Percentiles rank a stretch among this genome's conserved stretches.
These are phyloP conservation scores for Anomalospiza imberbis DNA, from an alignment of 2,797 vertebrate genomes.

Conservation along the genomic window DNA sequence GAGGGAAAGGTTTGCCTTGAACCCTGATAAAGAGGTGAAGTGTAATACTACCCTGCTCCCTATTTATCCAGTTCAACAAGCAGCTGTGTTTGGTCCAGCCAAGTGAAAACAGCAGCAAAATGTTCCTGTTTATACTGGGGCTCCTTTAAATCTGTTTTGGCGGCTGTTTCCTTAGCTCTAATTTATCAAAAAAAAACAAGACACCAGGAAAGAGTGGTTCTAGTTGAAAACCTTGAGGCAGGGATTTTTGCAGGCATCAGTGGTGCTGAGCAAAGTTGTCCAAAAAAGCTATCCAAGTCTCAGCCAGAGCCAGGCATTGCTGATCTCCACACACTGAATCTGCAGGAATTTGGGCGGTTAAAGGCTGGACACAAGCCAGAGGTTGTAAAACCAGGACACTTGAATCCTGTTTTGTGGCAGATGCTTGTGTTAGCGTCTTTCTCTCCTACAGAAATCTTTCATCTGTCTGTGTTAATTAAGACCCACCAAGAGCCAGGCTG, in stretches of 20 bases:
- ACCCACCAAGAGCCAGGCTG: neutral
- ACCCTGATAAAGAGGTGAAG: slow-evolving; percentile 21
- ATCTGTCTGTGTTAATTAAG: neutral
- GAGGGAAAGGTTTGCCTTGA: slow-evolving; percentile 2
- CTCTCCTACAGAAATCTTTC: neutral
- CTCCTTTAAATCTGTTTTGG: slow-evolving; percentile 36
- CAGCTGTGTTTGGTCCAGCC: slow-evolving; percentile 12
- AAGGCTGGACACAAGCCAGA: neutral
- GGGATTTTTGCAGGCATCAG: neutral
- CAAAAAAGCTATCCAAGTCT: neutral
- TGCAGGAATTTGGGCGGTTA: neutral
- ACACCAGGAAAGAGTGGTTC: neutral
- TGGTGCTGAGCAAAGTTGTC: neutral
- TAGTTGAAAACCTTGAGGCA: neutral
- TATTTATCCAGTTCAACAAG: slow-evolving; percentile 22
- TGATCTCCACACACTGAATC: rapidly evolving
- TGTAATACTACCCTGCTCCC: neutral
- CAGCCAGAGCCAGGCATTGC: neutral
- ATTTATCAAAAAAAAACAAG: neutral
- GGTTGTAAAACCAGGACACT: neutral
- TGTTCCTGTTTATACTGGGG: slow-evolving; percentile 20
- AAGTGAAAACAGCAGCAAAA: slow-evolving; percentile 36
- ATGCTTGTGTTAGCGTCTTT: neutral
- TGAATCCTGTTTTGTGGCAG: neutral
- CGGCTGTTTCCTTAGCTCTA: neutral